A percentile compares a stretch with the other conserved stretches of the same genome.
Conservation (phyloP, 2,888 invertebrate species). For the Agrotis puta region DNA sequence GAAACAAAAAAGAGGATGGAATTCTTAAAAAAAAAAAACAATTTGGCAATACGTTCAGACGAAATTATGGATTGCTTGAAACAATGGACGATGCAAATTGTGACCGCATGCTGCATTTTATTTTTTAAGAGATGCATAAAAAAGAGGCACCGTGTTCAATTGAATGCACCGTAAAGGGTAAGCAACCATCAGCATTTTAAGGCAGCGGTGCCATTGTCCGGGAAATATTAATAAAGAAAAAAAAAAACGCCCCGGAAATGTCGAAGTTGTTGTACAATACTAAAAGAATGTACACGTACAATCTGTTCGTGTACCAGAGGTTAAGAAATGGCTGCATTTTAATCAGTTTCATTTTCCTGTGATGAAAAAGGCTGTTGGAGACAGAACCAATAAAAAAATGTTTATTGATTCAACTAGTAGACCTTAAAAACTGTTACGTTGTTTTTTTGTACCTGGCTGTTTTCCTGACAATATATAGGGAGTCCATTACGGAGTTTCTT, state of each 20-base stretch:
- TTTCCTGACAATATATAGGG: no score
- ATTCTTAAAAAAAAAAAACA: constrained; percentile 73
- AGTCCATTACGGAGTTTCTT: no score
- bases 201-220: constrained; percentile 78
- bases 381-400: no score
- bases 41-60: constrained; percentile 78
- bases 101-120: constrained; percentile 76
- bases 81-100: constrained; percentile 89
- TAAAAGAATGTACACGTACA: constrained; percentile 51
- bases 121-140: constrained; percentile 80
- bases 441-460: no score
- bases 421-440: no score
- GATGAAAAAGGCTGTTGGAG: neutral
- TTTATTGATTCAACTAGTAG: no score
- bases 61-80: constrained; percentile 83
- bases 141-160: constrained; percentile 79
- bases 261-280: constrained; percentile 62
- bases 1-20: constrained; percentile 70
- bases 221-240: constrained; percentile 76
- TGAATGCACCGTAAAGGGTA: constrained; percentile 81
- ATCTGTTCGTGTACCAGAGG: constrained; percentile 7
- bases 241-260: constrained; percentile 77
- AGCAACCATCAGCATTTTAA: constrained; percentile 76
- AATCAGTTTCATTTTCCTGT: constrained; percentile 7
- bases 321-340: constrained; percentile 26